phyloP scores from a whole-genome alignment of 2,113 vertebrate genomes.

The Urocynchramus pylzowi region DNA sequence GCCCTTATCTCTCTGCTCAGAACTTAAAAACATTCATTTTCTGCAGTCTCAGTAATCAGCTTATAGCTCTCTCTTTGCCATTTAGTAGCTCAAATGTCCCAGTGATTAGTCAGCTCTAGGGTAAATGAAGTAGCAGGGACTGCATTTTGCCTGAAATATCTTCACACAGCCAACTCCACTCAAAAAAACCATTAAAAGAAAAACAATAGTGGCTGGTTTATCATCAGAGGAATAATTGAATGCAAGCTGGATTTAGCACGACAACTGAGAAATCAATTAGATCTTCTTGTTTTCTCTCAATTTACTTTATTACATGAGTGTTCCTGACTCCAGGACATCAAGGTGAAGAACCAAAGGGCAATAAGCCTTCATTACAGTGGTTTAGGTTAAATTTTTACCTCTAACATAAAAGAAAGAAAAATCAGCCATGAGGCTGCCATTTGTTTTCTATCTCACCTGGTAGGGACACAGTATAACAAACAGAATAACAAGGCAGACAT shows the following conservation, averaged over 20 bases:
- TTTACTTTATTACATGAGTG: background rate
- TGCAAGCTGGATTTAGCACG: background rate
- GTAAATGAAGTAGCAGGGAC: background rate
- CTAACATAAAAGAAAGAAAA: background rate
- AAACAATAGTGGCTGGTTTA: background rate
- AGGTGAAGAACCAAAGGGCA: background rate
- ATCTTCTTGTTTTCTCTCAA: background rate
- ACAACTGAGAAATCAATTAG: background rate
- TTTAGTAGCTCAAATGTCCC: background rate
- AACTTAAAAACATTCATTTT: background rate
- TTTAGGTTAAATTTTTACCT: background rate
- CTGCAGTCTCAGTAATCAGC: background rate
- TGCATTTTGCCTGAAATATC: background rate
- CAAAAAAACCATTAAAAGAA: background rate
- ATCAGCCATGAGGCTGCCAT: background rate
- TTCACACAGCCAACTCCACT: constrained; percentile 14
- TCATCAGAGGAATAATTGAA: constrained; percentile 4
- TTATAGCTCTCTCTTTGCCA: background rate
- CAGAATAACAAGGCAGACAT: background rate
- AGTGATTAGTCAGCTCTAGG: background rate
- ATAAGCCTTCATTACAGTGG: background rate
- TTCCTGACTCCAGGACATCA: background rate
- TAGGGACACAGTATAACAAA: background rate
- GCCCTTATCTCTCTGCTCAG: constrained; percentile 8
- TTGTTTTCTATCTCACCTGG: background rate